A percentile compares a stretch with the other conserved stretches of the same genome.
phyloP scores from a whole-genome alignment of 2,113 vertebrate species.

The Barnardius zonarius region DNA sequence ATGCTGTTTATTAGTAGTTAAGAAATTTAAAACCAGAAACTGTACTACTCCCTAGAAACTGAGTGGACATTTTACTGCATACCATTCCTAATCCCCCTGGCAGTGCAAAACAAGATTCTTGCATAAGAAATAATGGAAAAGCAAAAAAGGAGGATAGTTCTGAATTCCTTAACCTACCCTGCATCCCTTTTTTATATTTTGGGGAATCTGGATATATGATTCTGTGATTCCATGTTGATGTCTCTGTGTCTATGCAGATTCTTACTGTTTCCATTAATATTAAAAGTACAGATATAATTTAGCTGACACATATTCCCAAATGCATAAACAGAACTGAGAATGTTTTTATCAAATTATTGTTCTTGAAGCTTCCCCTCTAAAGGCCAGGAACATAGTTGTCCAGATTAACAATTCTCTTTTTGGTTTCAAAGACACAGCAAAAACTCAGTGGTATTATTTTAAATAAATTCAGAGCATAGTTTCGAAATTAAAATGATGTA shows the following conservation, averaged over 20 bases:
- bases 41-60: neutral
- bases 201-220: neutral
- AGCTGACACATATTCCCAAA: slow-evolving; percentile 9
- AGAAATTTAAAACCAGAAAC: neutral
- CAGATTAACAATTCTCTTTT: slow-evolving; percentile 49
- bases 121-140: neutral
- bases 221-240: neutral
- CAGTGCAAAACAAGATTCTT: neutral
- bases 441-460: neutral
- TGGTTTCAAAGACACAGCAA: neutral
- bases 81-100: neutral
- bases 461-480: neutral
- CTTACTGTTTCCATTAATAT: slow-evolving; percentile 28
- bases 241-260: neutral
- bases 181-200: neutral
- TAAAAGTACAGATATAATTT: slow-evolving; percentile 44
- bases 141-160: neutral
- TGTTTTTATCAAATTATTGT: slow-evolving; percentile 40
- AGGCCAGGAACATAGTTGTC: slow-evolving; percentile 15
- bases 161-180: neutral
- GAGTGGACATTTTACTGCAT: fast-evolving
- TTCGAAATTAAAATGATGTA: slow-evolving; percentile 6
- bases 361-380: slow-evolving; percentile 35
- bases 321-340: slow-evolving; percentile 10
- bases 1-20: neutral